Evolutionary conservation across 2,888 invertebrate genomes (phyloP).

Genomic region (Cheilosia vulpina): DNA sequence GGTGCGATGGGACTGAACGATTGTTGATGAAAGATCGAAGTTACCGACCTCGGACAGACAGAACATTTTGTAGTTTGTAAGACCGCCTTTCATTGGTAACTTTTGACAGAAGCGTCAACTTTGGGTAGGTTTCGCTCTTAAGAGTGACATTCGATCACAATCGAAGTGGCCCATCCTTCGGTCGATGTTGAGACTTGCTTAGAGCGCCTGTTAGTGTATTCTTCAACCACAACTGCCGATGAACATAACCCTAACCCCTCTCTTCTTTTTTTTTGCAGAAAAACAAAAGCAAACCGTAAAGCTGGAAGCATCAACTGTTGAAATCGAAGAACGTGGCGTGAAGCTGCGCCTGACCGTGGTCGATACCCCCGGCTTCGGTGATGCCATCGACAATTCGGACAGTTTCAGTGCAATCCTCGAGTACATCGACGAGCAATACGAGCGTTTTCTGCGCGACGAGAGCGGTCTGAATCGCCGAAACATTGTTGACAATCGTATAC

Average conservation of each 20-base stretch:
- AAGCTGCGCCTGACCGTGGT: constrained; percentile 96
- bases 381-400: constrained; percentile 96
- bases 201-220: neutral
- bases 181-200: no score
- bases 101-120: no score
- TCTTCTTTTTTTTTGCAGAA: constrained; percentile 85
- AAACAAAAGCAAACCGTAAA: constrained; percentile 96
- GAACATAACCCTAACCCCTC: neutral
- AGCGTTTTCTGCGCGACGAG: constrained; percentile 94
- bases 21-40: no score
- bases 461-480: constrained; percentile 97
- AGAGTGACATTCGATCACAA: no score
- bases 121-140: no score
- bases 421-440: constrained; percentile 99
- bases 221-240: neutral
- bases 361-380: constrained; percentile 98
- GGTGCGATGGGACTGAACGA: no score
- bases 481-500: constrained; percentile 98
- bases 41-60: no score
- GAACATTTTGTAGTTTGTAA: no score
- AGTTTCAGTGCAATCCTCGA: constrained; percentile 96
- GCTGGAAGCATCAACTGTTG: constrained; percentile 97
- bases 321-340: constrained; percentile 98
- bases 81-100: no score
- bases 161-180: no score